phyloP scores from a whole-genome alignment of 2,797 vertebrate genomes.

The Channallabes apus region DNA sequence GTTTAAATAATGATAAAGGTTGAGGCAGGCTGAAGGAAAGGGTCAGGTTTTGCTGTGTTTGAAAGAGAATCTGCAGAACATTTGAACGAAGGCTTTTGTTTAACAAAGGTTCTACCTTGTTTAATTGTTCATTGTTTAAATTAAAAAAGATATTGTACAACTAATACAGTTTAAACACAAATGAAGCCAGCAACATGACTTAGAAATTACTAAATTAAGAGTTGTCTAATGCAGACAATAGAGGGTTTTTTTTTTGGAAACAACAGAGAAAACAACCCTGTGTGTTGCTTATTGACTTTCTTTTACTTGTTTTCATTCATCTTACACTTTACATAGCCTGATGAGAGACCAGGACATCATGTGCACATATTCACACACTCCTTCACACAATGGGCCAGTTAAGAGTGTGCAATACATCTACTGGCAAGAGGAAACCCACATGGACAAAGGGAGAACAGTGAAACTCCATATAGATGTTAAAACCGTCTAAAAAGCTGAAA shows the following conservation, averaged over 20 bases:
- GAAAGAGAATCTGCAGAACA: constrained; percentile 61
- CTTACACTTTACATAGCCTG: neutral
- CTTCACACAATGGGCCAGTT: neutral
- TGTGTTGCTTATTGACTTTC: too few species aligned
- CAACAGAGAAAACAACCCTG: neutral
- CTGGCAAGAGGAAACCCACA: neutral
- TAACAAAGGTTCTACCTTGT: neutral
- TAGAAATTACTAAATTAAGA: neutral
- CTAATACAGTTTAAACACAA: neutral
- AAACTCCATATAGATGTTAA: neutral
- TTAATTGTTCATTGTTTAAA: neutral
- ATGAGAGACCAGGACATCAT: neutral
- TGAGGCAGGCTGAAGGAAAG: constrained; percentile 60
- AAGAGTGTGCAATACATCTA: neutral
- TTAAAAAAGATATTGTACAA: neutral
- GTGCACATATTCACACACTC: neutral
- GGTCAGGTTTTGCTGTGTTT: constrained; percentile 51
- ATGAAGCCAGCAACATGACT: neutral
- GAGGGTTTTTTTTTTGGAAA: neutral
- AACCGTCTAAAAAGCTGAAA: too few species aligned
- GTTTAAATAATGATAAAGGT: constrained; percentile 78
- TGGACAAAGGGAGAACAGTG: neutral
- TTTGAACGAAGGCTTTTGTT: constrained; percentile 20
- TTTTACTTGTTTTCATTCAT: neutral
- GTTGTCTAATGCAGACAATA: neutral